Evolutionary conservation across 2,888 invertebrate genomes (phyloP).

Genomic region (Polyploca ridens): DNA sequence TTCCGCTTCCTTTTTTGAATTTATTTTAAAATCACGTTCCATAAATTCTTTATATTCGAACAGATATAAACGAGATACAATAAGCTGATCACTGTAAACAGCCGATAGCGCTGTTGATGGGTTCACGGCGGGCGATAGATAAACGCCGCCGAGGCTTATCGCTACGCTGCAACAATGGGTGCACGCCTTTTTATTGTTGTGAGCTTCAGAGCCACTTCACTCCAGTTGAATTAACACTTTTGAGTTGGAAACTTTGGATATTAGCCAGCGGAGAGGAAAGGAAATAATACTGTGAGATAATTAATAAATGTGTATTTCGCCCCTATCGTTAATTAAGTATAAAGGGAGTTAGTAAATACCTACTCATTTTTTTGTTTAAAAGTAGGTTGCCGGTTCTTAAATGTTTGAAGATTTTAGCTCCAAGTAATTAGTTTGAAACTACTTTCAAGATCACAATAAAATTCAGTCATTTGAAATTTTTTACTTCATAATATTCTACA

Average conservation of each 20-base stretch:
- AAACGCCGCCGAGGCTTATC: constrained; percentile 5
- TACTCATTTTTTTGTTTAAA: no score
- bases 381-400: no score
- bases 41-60: not conserved
- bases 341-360: no score
- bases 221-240: not conserved
- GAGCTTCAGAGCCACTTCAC: not conserved
- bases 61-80: not conserved
- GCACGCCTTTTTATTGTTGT: constrained; percentile 1
- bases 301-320: no score
- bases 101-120: not conserved
- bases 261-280: not conserved
- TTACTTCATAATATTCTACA: no score
- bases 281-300: not conserved
- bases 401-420: no score
- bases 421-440: no score
- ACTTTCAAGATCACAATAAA: no score
- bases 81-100: not conserved
- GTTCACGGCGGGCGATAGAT: not conserved
- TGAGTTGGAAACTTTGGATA: not conserved
- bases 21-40: no score
- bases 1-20: no score
- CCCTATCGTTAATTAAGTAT: no score
- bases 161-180: not conserved
- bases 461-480: no score